Percentiles rank a stretch among this genome's conserved stretches.
phyloP scores from a whole-genome alignment of 2,113 vertebrate genomes.

The Dasyornis broadbenti region DNA sequence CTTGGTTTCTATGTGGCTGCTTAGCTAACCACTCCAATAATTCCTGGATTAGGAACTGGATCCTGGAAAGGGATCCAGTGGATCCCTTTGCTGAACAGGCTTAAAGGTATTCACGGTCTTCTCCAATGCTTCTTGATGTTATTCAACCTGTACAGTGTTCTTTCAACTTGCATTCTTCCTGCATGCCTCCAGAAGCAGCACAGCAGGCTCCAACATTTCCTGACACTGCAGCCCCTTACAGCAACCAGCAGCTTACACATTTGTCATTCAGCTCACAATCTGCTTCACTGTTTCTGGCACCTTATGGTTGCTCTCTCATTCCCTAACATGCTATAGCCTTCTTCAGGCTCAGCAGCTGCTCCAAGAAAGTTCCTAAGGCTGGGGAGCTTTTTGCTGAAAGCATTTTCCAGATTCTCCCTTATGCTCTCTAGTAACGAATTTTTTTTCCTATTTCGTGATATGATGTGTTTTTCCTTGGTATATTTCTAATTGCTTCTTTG shows the following conservation, averaged over 20 bases:
- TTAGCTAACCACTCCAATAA: background rate
- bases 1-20: background rate
- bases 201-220: background rate
- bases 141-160: background rate
- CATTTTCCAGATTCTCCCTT: background rate
- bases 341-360: slow-evolving; percentile 43
- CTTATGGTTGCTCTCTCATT: background rate
- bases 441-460: background rate
- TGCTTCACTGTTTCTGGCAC: slow-evolving; percentile 32
- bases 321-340: slow-evolving; percentile 6
- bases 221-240: slow-evolving; percentile 27
- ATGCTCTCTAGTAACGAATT: background rate
- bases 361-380: background rate
- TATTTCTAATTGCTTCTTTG: background rate
- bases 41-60: too few relatives aligned
- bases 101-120: background rate
- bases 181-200: slow-evolving; percentile 14
- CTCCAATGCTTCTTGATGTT: background rate
- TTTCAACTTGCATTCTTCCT: background rate
- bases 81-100: background rate
- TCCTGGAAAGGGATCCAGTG: too few relatives aligned
- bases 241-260: slow-evolving; percentile 36
- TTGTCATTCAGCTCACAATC: slow-evolving; percentile 48
- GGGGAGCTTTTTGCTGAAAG: background rate
- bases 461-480: background rate